Percentiles rank a stretch among this genome's conserved stretches.
phyloP scores from a whole-genome alignment of 2,888 invertebrate genomes.

The Ennomos erosarius region DNA sequence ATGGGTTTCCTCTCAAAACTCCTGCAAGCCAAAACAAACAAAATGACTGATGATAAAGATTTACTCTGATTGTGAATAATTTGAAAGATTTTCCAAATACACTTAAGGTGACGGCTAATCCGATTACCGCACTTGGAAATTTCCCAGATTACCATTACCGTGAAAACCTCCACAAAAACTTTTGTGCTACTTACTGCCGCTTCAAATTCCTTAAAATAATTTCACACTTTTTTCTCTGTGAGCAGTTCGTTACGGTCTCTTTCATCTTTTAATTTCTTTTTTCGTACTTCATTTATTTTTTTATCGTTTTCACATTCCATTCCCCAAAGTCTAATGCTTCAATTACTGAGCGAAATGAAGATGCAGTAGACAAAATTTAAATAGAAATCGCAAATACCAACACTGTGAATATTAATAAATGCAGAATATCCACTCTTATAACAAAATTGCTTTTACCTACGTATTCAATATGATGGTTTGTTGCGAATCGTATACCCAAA shows the following conservation, averaged over 20 bases:
- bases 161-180: slow-evolving; percentile 68
- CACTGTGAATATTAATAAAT: slow-evolving; percentile 47
- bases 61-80: slow-evolving; percentile 59
- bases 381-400: slow-evolving; percentile 47
- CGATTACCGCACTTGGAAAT: slow-evolving; percentile 65
- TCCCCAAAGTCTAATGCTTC: slow-evolving; percentile 58
- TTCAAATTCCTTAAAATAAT: slow-evolving; percentile 71
- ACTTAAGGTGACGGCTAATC: slow-evolving; percentile 63
- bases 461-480: slow-evolving; percentile 10
- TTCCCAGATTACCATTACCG: slow-evolving; percentile 70
- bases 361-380: slow-evolving; percentile 52
- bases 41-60: slow-evolving; percentile 55
- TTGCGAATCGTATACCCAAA: slow-evolving; percentile 6
- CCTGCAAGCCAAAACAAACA: slow-evolving; percentile 47
- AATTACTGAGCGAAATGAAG: slow-evolving; percentile 54
- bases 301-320: slow-evolving; percentile 52
- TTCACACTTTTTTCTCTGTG: slow-evolving; percentile 66
- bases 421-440: slow-evolving; percentile 28
- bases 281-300: slow-evolving; percentile 60
- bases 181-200: slow-evolving; percentile 68
- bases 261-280: slow-evolving; percentile 73
- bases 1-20: slow-evolving; percentile 40
- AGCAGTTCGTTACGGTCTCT: slow-evolving; percentile 69
- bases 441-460: slow-evolving; percentile 38
- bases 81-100: slow-evolving; percentile 57